Conservation (phyloP, 2,797 vertebrate species). For the Pogonophryne albipinna region DNA sequence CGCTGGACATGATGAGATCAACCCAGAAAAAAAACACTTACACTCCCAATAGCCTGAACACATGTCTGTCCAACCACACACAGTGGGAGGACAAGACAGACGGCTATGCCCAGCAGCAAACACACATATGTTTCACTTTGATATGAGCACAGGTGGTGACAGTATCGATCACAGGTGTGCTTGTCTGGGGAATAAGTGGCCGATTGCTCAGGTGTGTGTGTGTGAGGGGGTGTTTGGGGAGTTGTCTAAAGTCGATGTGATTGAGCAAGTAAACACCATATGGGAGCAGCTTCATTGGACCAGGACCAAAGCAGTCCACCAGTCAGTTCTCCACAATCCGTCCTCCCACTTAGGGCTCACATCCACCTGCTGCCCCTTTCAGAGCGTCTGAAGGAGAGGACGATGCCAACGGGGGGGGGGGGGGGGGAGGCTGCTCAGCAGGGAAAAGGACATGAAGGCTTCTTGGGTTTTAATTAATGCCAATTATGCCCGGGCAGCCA, state of each 20-base stretch:
- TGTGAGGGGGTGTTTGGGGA: constrained; percentile 54
- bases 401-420: constrained; percentile 39
- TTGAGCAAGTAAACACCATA: constrained; percentile 81
- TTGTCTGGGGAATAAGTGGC: constrained; percentile 60
- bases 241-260: constrained; percentile 71
- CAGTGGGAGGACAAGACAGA: constrained; percentile 40
- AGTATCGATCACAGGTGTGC: constrained; percentile 75
- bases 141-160: constrained; percentile 69
- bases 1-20: constrained; percentile 69
- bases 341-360: constrained; percentile 51
- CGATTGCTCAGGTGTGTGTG: constrained; percentile 60
- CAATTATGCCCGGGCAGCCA: constrained; percentile 78
- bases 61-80: constrained; percentile 53
- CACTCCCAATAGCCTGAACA: constrained; percentile 59
- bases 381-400: constrained; percentile 47
- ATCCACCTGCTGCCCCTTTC: constrained; percentile 68
- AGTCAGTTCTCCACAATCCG: constrained; percentile 34
- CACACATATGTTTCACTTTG: constrained; percentile 58
- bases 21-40: constrained; percentile 55
- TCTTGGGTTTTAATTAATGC: constrained; percentile 81
- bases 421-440: constrained; percentile 32
- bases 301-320: constrained; percentile 62
- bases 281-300: constrained; percentile 72
- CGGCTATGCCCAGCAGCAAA: constrained; percentile 24
- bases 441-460: constrained; percentile 63